Conservation (phyloP, 23 tunicate genomes). For the Styela clava region DNA sequence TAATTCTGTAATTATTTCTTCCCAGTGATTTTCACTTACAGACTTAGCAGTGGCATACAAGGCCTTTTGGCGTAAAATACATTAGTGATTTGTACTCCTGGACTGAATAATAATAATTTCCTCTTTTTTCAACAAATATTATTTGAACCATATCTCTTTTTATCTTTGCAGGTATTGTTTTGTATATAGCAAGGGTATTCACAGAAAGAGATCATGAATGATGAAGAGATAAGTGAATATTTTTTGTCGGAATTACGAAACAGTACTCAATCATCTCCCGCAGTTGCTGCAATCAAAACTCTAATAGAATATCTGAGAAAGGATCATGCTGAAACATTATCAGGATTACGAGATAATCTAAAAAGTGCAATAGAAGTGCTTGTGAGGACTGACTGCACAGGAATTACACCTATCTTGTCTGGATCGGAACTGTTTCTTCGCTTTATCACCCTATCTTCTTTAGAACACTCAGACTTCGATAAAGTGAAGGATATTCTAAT, state of each 20-base stretch:
- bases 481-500: constrained; percentile 66
- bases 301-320: constrained; percentile 57
- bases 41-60: no score
- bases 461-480: constrained; percentile 53
- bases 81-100: no score
- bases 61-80: no score
- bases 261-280: constrained; percentile 43
- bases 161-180: no score
- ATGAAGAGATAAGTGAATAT: constrained; percentile 41
- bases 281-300: constrained; percentile 89
- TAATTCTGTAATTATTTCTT: no score
- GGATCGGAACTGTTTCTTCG: constrained; percentile 89
- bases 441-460: constrained; percentile 81
- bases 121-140: no score
- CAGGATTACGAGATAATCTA: constrained; percentile 59
- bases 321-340: constrained; percentile 65
- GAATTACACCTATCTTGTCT: constrained; percentile 89
- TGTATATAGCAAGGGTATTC: no score
- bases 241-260: constrained; percentile 48
- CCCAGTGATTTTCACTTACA: no score
- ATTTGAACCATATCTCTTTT: no score
- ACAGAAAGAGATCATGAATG: constrained; percentile 63
- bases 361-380: constrained; percentile 53
- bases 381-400: constrained; percentile 64
- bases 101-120: no score